Conservation (phyloP, 1,140 invertebrate species). For the Leptinotarsa defecta region DNA sequence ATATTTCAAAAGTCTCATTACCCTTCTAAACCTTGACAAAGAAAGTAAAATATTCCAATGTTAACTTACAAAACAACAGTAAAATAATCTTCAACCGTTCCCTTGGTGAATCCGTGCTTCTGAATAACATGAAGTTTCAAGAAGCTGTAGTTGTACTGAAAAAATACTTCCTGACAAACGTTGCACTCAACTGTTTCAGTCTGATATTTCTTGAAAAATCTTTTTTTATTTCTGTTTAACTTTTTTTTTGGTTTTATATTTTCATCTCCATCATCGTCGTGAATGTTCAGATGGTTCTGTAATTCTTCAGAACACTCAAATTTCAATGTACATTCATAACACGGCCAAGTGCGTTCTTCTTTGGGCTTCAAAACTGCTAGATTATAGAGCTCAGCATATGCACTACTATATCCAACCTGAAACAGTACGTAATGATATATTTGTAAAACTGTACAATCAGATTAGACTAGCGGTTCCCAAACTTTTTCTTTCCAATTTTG, state of each 20-base stretch:
- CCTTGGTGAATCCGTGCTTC: conserved; percentile 35
- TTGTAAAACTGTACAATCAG: neutral
- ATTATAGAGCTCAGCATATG: conserved; percentile 63
- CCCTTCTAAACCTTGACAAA: too few relatives aligned
- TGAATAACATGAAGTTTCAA: conserved; percentile 42
- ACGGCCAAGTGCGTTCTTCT: conserved; percentile 58
- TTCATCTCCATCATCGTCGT: conserved; percentile 55
- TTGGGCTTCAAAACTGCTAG: conserved; percentile 54
- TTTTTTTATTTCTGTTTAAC: conserved; percentile 32
- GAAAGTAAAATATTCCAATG: too few relatives aligned
- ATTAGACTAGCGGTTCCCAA: too few relatives aligned
- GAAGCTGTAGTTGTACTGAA: conserved; percentile 34
- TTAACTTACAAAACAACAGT: conserved; percentile 39
- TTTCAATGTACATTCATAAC: conserved; percentile 65
- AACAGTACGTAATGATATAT: conserved; percentile 16
- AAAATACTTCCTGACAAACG: conserved; percentile 43
- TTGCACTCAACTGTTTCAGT: conserved; percentile 44
- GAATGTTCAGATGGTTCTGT: conserved; percentile 63
- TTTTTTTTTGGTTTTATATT: conserved; percentile 40
- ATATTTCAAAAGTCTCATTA: neutral
- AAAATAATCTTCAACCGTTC: conserved; percentile 43
- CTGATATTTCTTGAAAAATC: conserved; percentile 31
- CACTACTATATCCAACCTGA: conserved; percentile 65
- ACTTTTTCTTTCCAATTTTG: too few relatives aligned
- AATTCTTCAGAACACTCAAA: conserved; percentile 63